A percentile compares a stretch with the other conserved stretches of the same genome.
These are phyloP conservation scores for Carterocephalus palaemon DNA, from an alignment of 2,888 invertebrate genomes.

Conservation along the genomic window DNA sequence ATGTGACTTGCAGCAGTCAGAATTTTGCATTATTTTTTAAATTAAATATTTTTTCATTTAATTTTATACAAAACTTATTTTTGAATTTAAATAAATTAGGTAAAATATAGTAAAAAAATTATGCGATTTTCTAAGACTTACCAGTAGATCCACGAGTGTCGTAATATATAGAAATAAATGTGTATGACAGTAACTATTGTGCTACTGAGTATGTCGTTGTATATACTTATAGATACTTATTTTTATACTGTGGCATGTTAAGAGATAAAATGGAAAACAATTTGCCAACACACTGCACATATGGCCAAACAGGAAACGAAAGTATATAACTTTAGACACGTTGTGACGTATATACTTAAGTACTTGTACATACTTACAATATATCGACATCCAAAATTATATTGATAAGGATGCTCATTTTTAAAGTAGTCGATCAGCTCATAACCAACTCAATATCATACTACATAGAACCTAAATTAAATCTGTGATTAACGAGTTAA, in stretches of 20 bases:
- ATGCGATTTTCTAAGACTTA: slow-evolving; percentile 37
- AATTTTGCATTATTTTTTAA: slow-evolving; percentile 24
- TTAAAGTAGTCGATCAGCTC: no score
- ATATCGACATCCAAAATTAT: slow-evolving; percentile 9
- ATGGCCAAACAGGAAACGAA: slow-evolving; percentile 42
- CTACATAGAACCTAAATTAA: no score
- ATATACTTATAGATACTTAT: slow-evolving; percentile 29
- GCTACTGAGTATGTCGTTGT: slow-evolving; percentile 44
- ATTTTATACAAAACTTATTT: background rate
- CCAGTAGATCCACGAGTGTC: slow-evolving; percentile 72
- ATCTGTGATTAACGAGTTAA: no score
- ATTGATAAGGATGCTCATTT: slow-evolving; percentile 8
- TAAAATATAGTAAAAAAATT: slow-evolving; percentile 32
- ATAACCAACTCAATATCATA: no score
- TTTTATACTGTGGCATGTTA: slow-evolving; percentile 37
- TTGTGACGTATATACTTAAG: no score
- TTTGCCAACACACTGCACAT: slow-evolving; percentile 77
- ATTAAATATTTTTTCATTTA: slow-evolving; percentile 3
- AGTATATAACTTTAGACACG: no score
- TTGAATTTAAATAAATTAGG: slow-evolving; percentile 1
- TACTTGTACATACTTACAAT: no score
- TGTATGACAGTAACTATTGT: background rate
- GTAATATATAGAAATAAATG: slow-evolving; percentile 46
- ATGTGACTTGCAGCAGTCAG: slow-evolving; percentile 23
- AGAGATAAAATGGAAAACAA: slow-evolving; percentile 39